phyloP scores from a whole-genome alignment of 2,888 invertebrate species.

The Xanthia icteritia region DNA sequence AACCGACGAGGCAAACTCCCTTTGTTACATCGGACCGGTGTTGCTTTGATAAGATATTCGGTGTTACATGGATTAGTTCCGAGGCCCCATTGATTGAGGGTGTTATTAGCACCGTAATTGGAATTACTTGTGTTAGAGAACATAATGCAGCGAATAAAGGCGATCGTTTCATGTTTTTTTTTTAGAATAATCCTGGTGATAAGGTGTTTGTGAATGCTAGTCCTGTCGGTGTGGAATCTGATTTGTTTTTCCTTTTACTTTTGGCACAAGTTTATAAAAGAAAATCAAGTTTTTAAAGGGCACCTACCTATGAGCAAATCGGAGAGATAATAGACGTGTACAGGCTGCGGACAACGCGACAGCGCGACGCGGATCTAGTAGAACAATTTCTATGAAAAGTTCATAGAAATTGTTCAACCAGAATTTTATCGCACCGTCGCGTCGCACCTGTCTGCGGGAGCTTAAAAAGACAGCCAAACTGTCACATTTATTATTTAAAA shows the following conservation, averaged over 20 bases:
- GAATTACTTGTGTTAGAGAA: conserved; percentile 45
- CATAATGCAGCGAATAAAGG: conserved; percentile 9
- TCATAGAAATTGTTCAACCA: too few species aligned
- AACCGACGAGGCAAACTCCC: conserved; percentile 31
- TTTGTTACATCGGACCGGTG: conserved; percentile 51
- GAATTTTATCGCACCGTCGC: too few species aligned
- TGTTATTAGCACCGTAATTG: conserved; percentile 60
- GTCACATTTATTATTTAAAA: too few species aligned
- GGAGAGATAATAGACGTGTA: too few species aligned
- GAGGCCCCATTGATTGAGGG: conserved; percentile 53
- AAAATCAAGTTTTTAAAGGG: too few species aligned
- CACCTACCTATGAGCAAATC: neutral
- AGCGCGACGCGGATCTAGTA: too few species aligned
- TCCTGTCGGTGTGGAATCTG: neutral
- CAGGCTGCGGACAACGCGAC: too few species aligned
- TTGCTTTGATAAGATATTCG: conserved; percentile 59
- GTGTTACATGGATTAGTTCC: conserved; percentile 61
- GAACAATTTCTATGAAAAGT: too few species aligned
- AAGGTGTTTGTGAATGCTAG: neutral
- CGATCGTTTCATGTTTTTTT: conserved; percentile 18
- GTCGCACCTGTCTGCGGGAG: too few species aligned
- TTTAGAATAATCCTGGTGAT: conserved; percentile 3
- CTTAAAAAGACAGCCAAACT: too few species aligned
- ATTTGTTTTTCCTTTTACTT: neutral
- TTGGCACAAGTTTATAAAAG: neutral